A percentile compares a stretch with the other conserved stretches of the same genome.
phyloP scores from a whole-genome alignment of 2,113 vertebrate genomes.

The Lagopus muta region DNA sequence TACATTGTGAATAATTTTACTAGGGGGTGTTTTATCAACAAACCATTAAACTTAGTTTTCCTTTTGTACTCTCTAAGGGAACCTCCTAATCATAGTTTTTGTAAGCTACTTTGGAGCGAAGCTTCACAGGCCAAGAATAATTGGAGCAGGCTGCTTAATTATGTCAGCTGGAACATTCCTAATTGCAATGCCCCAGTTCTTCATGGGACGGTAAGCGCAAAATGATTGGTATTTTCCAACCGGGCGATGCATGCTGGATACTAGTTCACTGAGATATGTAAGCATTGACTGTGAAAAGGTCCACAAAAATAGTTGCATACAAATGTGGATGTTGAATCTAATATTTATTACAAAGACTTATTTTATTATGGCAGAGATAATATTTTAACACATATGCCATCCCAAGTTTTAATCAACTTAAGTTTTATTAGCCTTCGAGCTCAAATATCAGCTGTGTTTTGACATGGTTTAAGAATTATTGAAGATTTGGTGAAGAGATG shows the following conservation, averaged over 20 bases:
- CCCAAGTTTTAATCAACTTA: not conserved
- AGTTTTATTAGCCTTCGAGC: not conserved
- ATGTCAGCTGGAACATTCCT: constrained; percentile 93
- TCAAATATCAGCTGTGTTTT: not conserved
- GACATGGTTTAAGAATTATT: not conserved
- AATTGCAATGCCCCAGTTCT: constrained; percentile 92
- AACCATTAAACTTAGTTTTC: not conserved
- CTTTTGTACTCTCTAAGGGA: constrained; percentile 80
- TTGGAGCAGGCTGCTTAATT: constrained; percentile 88
- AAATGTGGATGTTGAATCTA: not conserved
- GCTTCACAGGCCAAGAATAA: constrained; percentile 93
- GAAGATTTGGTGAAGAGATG: not conserved
- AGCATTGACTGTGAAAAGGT: not conserved
- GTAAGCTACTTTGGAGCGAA: constrained; percentile 95
- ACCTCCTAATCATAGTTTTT: constrained; percentile 90
- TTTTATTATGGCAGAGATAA: not conserved
- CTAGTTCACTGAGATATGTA: not conserved
- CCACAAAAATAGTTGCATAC: not conserved
- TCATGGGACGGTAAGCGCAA: constrained; percentile 89
- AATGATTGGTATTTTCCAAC: not conserved
- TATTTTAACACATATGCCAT: not conserved
- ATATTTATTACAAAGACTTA: not conserved
- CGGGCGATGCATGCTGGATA: not conserved
- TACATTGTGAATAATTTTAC: not conserved
- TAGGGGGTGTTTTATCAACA: not conserved